Conservation (phyloP, 2,113 vertebrate genomes). For the Colius striatus region DNA sequence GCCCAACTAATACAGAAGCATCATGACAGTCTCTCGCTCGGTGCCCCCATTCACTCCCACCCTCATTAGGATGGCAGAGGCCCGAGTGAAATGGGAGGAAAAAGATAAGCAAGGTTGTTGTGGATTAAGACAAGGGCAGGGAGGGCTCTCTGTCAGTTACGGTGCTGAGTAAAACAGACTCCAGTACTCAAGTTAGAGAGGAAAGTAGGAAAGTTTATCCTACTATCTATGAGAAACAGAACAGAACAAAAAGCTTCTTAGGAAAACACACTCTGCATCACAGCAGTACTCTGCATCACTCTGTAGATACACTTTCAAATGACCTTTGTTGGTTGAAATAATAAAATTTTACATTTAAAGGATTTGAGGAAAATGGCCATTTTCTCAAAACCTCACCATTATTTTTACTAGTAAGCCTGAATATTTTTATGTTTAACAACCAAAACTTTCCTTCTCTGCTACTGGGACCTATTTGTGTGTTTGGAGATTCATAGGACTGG, state of each 20-base stretch:
- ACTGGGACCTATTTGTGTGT: background rate
- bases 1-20: too few relatives aligned
- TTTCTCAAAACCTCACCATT: background rate
- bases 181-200: too few relatives aligned
- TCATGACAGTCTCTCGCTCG: too few relatives aligned
- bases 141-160: too few relatives aligned
- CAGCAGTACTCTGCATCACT: background rate
- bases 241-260: background rate
- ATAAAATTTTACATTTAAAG: background rate
- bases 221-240: too few relatives aligned
- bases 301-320: background rate
- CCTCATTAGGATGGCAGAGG: too few relatives aligned
- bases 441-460: background rate
- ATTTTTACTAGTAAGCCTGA: background rate
- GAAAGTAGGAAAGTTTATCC: too few relatives aligned
- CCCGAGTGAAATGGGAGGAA: too few relatives aligned
- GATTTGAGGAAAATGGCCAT: rapidly evolving
- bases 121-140: too few relatives aligned
- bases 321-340: background rate
- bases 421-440: background rate
- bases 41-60: too few relatives aligned
- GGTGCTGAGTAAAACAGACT: too few relatives aligned
- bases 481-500: background rate
- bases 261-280: background rate
- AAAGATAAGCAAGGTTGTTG: too few relatives aligned